Evolutionary conservation across 1,140 invertebrate species (phyloP).

Genomic region (Drosophila punjabiensis): DNA sequence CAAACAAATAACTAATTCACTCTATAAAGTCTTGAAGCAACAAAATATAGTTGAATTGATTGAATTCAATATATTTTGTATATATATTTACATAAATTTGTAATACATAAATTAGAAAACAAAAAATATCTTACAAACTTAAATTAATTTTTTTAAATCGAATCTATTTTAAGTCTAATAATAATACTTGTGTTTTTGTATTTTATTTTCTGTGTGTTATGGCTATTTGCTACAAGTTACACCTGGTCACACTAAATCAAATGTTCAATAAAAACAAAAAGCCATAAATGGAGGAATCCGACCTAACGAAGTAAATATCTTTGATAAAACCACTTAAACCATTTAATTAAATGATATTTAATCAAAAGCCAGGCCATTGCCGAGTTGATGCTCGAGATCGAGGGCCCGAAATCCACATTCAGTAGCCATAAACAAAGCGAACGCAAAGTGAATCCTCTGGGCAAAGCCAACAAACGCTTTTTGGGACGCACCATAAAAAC

Average conservation of each 20-base stretch:
- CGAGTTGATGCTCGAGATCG: constrained; percentile 58
- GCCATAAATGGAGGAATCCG: constrained; percentile 24
- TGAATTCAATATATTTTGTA: too few relatives aligned
- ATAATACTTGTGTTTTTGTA: background rate
- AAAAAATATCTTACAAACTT: too few relatives aligned
- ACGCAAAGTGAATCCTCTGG: constrained; percentile 77
- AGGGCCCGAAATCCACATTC: background rate
- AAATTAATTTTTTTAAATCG: too few relatives aligned
- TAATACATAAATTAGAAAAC: too few relatives aligned
- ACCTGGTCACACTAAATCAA: background rate
- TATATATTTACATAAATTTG: too few relatives aligned
- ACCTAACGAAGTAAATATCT: constrained; percentile 33
- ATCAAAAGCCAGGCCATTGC: constrained; percentile 55
- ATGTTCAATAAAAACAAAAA: background rate
- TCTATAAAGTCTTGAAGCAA: too few relatives aligned
- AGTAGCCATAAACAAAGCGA: constrained; percentile 33
- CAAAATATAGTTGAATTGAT: too few relatives aligned
- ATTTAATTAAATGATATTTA: constrained; percentile 3
- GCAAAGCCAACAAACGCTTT: constrained; percentile 72
- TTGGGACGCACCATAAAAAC: constrained; percentile 63
- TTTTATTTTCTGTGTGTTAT: background rate
- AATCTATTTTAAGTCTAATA: too few relatives aligned
- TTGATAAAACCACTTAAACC: background rate
- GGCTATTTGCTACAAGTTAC: background rate
- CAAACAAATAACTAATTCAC: too few relatives aligned